Evolutionary conservation across 2,888 invertebrate genomes (phyloP).

Genomic region (Dioctria rufipes): DNA sequence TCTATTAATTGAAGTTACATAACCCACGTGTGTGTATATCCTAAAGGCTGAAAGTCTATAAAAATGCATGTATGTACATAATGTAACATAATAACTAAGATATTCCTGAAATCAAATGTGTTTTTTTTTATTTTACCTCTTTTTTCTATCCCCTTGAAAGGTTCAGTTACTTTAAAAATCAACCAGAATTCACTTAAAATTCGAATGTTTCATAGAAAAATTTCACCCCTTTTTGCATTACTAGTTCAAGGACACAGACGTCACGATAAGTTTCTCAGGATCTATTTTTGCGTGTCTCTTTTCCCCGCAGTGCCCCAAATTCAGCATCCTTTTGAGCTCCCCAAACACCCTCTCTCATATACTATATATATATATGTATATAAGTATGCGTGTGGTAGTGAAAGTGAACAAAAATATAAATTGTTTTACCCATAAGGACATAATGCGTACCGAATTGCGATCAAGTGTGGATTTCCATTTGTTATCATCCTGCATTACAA

Average conservation of each 20-base stretch:
- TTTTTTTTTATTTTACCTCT: background rate
- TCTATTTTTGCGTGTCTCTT: constrained; percentile 43
- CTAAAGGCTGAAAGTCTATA: background rate
- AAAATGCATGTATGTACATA: background rate
- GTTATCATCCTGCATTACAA: constrained; percentile 8
- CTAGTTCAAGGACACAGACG: constrained; percentile 55
- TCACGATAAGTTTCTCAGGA: constrained; percentile 39
- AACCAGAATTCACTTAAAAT: background rate
- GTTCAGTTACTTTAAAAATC: background rate
- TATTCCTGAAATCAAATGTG: no score
- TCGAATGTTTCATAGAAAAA: constrained; percentile 9
- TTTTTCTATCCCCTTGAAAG: background rate
- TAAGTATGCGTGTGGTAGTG: background rate
- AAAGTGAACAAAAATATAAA: constrained; percentile 18
- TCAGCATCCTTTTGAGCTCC: background rate
- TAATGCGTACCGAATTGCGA: constrained; percentile 24
- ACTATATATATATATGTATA: background rate
- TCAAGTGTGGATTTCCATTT: constrained; percentile 39
- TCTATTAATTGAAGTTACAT: constrained; percentile 46
- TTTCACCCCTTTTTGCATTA: constrained; percentile 39
- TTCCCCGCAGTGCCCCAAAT: background rate
- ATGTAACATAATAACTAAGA: no score
- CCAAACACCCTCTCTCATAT: background rate
- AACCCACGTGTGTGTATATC: constrained; percentile 1
- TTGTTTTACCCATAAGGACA: constrained; percentile 25